Evolutionary conservation across 1,140 invertebrate genomes (phyloP).

Genomic region (Drosophila tani): DNA sequence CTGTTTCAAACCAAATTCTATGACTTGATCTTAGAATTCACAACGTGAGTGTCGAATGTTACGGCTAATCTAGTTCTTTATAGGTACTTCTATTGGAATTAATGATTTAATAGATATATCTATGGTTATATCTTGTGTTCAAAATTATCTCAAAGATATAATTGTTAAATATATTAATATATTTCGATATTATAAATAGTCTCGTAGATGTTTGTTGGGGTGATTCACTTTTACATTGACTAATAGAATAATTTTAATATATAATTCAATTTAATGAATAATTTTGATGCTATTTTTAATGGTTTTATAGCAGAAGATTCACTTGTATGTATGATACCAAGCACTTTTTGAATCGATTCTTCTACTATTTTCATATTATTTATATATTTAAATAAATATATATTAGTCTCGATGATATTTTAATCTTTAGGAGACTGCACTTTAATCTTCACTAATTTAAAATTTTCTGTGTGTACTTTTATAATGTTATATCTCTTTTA

Average conservation of each 20-base stretch:
- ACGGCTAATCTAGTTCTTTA: neutral
- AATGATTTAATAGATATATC: neutral
- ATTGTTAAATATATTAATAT: neutral
- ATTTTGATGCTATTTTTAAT: too few species aligned
- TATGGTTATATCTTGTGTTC: neutral
- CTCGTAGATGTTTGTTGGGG: too few species aligned
- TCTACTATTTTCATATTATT: neutral
- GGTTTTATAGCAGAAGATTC: neutral
- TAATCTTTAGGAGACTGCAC: neutral
- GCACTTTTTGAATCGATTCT: too few species aligned
- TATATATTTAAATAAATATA: neutral
- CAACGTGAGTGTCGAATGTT: too few species aligned
- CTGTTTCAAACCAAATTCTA: neutral
- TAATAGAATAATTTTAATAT: too few species aligned
- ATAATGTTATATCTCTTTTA: too few species aligned
- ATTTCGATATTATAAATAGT: neutral
- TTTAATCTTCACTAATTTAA: neutral
- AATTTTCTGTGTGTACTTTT: neutral
- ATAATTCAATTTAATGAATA: too few species aligned
- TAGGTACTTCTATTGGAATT: neutral
- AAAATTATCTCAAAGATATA: neutral
- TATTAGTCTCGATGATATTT: neutral
- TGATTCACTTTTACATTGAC: too few species aligned
- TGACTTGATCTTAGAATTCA: neutral
- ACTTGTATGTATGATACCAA: neutral